Conservation (phyloP, 1,140 invertebrate genomes). For the Xylocopa sonorina region DNA sequence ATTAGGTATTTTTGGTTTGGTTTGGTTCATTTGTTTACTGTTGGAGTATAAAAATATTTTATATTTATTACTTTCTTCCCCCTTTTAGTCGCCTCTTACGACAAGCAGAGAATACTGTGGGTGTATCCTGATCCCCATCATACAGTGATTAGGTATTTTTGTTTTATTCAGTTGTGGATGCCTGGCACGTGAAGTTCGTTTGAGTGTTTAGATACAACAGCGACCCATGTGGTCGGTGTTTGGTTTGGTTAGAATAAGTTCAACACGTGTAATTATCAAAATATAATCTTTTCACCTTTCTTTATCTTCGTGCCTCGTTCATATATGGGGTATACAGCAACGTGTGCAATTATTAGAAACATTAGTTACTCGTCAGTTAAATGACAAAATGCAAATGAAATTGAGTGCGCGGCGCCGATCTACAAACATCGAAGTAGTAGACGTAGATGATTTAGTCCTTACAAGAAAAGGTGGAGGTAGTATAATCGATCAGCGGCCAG, state of each 20-base stretch:
- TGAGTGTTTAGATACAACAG: constrained; percentile 13
- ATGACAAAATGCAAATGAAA: constrained; percentile 53
- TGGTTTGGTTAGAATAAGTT: constrained; percentile 20
- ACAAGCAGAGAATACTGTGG: no score
- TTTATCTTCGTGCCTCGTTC: background rate
- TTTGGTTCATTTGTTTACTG: no score
- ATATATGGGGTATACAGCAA: constrained; percentile 10
- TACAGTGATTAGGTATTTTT: background rate
- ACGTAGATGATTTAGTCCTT: constrained; percentile 73
- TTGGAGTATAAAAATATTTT: no score
- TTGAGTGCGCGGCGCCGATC: background rate
- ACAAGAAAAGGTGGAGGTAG: constrained; percentile 84
- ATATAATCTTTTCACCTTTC: background rate
- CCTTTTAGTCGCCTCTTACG: no score
- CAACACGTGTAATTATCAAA: constrained; percentile 7
- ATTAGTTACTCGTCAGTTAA: background rate
- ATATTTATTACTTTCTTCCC: no score
- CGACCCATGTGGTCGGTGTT: constrained; percentile 12
- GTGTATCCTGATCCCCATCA: no score
- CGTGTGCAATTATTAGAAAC: background rate
- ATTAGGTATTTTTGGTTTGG: no score
- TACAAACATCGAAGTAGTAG: constrained; percentile 15
- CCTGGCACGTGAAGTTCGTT: constrained; percentile 1
- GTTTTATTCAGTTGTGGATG: background rate
- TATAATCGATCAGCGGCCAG: constrained; percentile 83